phyloP scores from a whole-genome alignment of 2,797 vertebrate species.

The Darevskia nairensis region DNA sequence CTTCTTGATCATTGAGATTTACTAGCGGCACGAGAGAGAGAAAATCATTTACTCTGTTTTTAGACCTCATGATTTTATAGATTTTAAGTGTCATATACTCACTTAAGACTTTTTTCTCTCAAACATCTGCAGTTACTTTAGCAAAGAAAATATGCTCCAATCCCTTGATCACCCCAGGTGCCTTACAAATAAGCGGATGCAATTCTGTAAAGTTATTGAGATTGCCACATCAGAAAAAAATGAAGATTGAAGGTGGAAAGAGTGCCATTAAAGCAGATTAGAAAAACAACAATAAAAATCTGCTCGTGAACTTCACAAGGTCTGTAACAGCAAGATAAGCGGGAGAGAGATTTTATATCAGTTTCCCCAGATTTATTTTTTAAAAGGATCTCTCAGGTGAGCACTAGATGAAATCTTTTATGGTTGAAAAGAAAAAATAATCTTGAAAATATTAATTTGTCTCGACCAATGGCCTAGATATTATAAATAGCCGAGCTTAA shows the following conservation, averaged over 20 bases:
- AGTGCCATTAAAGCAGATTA: background rate
- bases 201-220: background rate
- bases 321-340: background rate
- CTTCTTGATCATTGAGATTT: background rate
- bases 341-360: background rate
- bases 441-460: background rate
- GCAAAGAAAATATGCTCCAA: background rate
- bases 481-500: background rate
- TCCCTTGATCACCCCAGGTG: background rate
- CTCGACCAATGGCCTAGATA: background rate
- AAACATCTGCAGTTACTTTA: background rate
- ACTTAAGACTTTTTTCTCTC: background rate
- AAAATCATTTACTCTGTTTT: background rate
- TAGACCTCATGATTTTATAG: background rate
- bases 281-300: background rate
- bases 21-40: background rate
- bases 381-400: background rate
- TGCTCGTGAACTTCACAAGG: background rate
- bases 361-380: background rate
- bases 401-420: background rate
- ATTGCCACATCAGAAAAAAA: background rate
- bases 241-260: background rate
- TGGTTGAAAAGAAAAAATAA: background rate
- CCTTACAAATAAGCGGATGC: background rate
- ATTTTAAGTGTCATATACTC: background rate